Percentiles rank a stretch among this genome's conserved stretches.
phyloP scores from a whole-genome alignment of 2,888 invertebrate species.

The Euzophera pinguis region DNA sequence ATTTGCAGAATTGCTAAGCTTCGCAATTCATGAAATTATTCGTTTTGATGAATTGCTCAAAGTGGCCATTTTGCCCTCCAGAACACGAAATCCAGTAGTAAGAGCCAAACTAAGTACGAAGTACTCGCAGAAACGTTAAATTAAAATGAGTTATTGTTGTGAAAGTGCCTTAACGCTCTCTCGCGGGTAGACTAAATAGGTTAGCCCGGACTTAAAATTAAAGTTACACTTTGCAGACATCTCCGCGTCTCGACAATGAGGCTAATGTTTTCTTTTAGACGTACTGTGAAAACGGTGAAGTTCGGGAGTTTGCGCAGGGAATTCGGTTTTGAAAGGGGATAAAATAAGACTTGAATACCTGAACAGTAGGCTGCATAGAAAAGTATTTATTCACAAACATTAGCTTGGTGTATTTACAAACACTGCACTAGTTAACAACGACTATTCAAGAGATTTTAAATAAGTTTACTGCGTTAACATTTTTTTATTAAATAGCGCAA shows the following conservation, averaged over 20 bases:
- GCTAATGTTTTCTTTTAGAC: constrained; percentile 9
- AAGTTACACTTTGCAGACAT: constrained; percentile 19
- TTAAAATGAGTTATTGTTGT: constrained; percentile 14
- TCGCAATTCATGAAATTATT: too few relatives aligned
- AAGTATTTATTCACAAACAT: too few relatives aligned
- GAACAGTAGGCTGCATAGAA: too few relatives aligned
- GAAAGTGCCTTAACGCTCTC: constrained; percentile 14
- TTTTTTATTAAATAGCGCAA: too few relatives aligned
- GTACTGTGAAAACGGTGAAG: neutral
- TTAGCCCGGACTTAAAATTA: constrained; percentile 37
- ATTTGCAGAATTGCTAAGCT: too few relatives aligned
- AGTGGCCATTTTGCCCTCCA: too few relatives aligned
- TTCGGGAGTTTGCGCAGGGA: neutral
- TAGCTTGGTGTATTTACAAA: too few relatives aligned
- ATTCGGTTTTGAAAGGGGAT: neutral
- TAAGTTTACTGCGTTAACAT: too few relatives aligned
- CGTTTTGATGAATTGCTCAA: too few relatives aligned
- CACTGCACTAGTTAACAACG: too few relatives aligned
- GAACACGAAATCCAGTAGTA: too few relatives aligned
- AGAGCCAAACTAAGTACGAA: neutral
- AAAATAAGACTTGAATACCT: neutral
- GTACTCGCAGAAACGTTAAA: constrained; percentile 10
- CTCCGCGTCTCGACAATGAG: constrained; percentile 3
- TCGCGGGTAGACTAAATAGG: constrained; percentile 29
- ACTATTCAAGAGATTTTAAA: too few relatives aligned